These are phyloP conservation scores for Xiphias gladius DNA, from an alignment of 2,113 vertebrate genomes.

Conservation along the genomic window DNA sequence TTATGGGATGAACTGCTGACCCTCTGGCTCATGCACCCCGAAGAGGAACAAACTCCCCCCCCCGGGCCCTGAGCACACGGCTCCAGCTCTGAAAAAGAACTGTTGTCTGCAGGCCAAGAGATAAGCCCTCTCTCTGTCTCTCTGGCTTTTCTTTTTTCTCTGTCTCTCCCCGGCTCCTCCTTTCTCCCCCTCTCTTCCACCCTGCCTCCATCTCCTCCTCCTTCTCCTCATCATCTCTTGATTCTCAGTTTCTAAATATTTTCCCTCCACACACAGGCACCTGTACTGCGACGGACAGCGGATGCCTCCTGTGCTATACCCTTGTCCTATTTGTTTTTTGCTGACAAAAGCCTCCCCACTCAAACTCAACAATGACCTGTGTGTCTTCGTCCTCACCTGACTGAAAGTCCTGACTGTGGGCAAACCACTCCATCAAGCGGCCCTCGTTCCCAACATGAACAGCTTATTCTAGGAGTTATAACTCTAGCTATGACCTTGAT, in stretches of 20 bases:
- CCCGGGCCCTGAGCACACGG: conserved; percentile 20
- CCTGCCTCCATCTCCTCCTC: conserved; percentile 3
- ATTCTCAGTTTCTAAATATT: conserved; percentile 32
- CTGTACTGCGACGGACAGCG: conserved; percentile 1
- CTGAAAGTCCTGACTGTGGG: conserved; percentile 70
- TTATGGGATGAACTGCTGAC: conserved; percentile 74
- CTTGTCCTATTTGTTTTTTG: conserved; percentile 71
- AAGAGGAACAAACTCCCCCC: conserved; percentile 46
- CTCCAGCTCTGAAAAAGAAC: conserved; percentile 66
- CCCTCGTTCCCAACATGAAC: conserved; percentile 64
- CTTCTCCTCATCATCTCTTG: conserved; percentile 17
- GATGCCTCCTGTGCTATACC: conserved; percentile 31
- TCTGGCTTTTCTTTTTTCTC: conserved; percentile 24
- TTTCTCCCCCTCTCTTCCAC: background rate
- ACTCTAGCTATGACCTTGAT: conserved; percentile 72
- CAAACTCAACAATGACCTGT: conserved; percentile 67
- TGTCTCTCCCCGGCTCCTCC: background rate
- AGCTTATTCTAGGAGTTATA: conserved; percentile 73
- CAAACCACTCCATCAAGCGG: conserved; percentile 70
- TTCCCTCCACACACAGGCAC: conserved; percentile 5
- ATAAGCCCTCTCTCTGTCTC: conserved; percentile 68
- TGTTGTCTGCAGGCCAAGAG: conserved; percentile 75
- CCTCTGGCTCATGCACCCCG: conserved; percentile 58
- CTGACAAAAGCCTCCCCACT: conserved; percentile 65
- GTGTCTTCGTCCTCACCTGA: conserved; percentile 68